Evolutionary conservation across 2,797 vertebrate species (phyloP), one percentile per base, ranked within the genome.

Genomic region (Sebastes minor): DNA sequence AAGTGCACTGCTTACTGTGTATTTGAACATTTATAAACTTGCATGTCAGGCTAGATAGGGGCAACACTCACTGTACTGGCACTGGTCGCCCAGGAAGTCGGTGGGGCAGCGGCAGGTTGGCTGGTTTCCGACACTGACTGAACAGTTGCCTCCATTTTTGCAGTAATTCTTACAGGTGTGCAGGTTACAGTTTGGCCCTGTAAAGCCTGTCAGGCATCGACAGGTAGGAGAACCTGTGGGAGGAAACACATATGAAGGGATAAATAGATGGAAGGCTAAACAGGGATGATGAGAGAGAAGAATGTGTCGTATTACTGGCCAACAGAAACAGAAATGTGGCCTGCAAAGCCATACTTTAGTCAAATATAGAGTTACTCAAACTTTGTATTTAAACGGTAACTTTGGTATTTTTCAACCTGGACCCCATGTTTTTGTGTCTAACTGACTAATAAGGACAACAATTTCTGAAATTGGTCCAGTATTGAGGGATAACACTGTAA

Each of bases 101-200:
- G 92, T 13, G 0, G 89, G 91, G 86, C 98, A 99, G 84, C 84
- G 94, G 94, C 98, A 99, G 89, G 92, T 97, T 53, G 98, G 97
- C 89, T 99, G 98, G 91, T 99, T 99, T 78, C 98, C 98, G n/a
- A 94, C 83, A 86, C 96, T 99, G 77, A 99, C 98, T 0, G 94
- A 93, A 91, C 98, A 99, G 92, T 96, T 97, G 78, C 97, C 97
- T 20, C 95, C 96, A 84, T 98, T 97, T 84, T 95, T 94, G 84
- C 98, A 99, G 92, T 98, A 97, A 78, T 95, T 91, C 0, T 94
- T 92, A 86, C 98, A 99, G 30, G 97, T 96, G 83, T 96, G 96
- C 89, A 97, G 95, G 84, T 97, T 96, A 87, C 98, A 99, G 62
- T 93, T 96, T 18, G 96, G 96, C 56, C 98, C 98, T 0, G 98